Evolutionary conservation across 2,888 invertebrate species (phyloP), one percentile per base, ranked within the genome.

Genomic region (Diloba caeruleocephala): DNA sequence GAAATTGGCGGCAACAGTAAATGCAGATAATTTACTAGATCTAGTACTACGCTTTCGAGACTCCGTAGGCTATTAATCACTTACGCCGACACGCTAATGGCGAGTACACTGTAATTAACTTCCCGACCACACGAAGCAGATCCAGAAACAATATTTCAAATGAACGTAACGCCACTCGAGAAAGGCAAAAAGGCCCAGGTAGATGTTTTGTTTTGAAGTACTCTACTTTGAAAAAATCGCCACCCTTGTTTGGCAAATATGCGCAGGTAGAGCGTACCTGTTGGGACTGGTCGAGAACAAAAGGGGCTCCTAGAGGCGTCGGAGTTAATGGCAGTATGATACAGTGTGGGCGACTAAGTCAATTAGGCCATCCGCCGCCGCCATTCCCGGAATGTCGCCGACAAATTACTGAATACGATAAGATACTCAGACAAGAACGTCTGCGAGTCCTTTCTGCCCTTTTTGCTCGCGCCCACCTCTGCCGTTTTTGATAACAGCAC

Each of bases 351-450:
- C 92, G 92, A 89, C 87, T 80, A 87, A 88, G 90, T 92, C 92
- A 92, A 92, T 92, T 92, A 93, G 92, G 85, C 85, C 91, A 90
- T 92, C 92, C 92, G 90, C 85, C 89, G 90, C 81, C 90, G 80
- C 87, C 87, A 88, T 93, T 93, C 92, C 92, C 81, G 90, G 92
- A 93, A 92, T 90, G 90, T 86, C 85, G 81, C 82, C 89, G 84
- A 89, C 92, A 91, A 92, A 91, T 92, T 89, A 89, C 81, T 84
- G 82, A 78, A 71, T 72, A 75, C 85, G 90, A 91, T 91, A 92
- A 92, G 87, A 81, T 71, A 59, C 83, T 79, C 83, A 84, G 81
- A 80, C 81, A 78, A 82, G 78, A 79, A 74, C 81, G 81, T 85
- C 78, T 76, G 62, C 55, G 67, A 77, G 83, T 85, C 80, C 81